Base-by-base conservation (phyloP, 2,113 vertebrate genomes). In the Poeciliopsis retropinna region DNA sequence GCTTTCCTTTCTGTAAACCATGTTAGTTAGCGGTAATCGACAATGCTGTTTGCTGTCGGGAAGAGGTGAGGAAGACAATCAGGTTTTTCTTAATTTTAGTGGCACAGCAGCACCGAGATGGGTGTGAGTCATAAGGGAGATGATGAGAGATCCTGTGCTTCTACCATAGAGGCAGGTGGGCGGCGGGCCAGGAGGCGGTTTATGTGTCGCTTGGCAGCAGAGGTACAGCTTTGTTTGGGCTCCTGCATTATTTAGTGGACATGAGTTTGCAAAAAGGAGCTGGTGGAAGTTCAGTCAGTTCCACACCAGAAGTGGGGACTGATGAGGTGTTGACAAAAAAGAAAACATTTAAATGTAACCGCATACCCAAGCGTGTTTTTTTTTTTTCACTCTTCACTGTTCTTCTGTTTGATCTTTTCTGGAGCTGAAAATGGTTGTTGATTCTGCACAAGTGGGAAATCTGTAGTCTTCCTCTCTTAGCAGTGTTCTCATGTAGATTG, bases 191-290 rank as follows among this genome's bases (percentile, higher is more conserved):
- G 78, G 37, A 81, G 70, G 61, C 13, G 75, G 85, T 60, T 90
- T 30, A 44, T 81, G 84, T 89, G 79, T 86, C 87, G 67, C 81
- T 61, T 41, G 22, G 64, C 10, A 67, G 81, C 86, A 64, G 82
- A 70, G 74, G 65, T 73, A 80, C 78, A 91, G 82, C 86, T 67
- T 94, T 89, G 89, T 89, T 88, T 80, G 76, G 85, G 85, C 80
- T 62, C 37, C 71, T 93, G 87, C 89, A 93, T 94, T 91, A 93
- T 92, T 92, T 73, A 93, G 73, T 10, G 15, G 79, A 83, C 82
- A 84, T 79, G 83, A 86, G 83, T 81, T 83, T 79, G 37, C 44
- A 47, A 47, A 47, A 47, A 47, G 44, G 14, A 72, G 32, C 29
- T 54, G 61, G 79, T 73, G 44, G 37, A 65, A 61, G 57, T 75